Evolutionary conservation across 30 jellyfish, hydroid and myxozoan species (phyloP), one percentile per base, ranked within the genome.

Genomic region (Turritopsis rubra): DNA sequence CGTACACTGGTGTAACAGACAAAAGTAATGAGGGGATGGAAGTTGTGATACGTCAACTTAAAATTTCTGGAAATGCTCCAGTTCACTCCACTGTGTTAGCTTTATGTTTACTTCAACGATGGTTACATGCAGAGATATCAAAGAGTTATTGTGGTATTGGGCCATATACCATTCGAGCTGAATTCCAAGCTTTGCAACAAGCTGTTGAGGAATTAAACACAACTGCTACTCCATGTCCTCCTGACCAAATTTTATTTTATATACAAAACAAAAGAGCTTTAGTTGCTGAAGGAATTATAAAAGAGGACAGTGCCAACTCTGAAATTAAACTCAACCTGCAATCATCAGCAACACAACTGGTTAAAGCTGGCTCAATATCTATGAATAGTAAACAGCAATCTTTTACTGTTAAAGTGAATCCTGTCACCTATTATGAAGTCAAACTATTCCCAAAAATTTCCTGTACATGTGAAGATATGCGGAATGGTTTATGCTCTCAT

Each of bases 1-100:
- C 97, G 28, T 85, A 90, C 66, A 90, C 97, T 18, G 97, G 97
- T 0, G 88, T 90, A 1, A 85, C 81, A 25, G 97, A 90, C 73
- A 83, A 80, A 72, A 79, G 86, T 28, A 90, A 90, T 77, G 97
- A 85, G 41, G 86, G 91, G 70, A 83, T 83, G 52, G 97, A 90
- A 78, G 28, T 90, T 19, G 95, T 90, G 21, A 78, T 86, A 20
- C 91, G 87, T 68, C 92, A 90, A 54, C 75, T 90, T 54, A 90
- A 90, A 70, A 73, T 85, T 29, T 72, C 84, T 81, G 92, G 87
- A 24, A 86, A 60, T 54, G 84, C 80, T 18, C 84, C 97, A 29
- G 91, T 85, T 19, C 85, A 76, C 20, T 80, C 91, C 74, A 86
- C 87, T 23, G 76, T 79, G 7, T 53, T 86, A 17, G 87, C 95